Percentiles rank a stretch among this genome's conserved stretches.
phyloP scores from a whole-genome alignment of 2,888 invertebrate species.

The Chironomus riparius region DNA sequence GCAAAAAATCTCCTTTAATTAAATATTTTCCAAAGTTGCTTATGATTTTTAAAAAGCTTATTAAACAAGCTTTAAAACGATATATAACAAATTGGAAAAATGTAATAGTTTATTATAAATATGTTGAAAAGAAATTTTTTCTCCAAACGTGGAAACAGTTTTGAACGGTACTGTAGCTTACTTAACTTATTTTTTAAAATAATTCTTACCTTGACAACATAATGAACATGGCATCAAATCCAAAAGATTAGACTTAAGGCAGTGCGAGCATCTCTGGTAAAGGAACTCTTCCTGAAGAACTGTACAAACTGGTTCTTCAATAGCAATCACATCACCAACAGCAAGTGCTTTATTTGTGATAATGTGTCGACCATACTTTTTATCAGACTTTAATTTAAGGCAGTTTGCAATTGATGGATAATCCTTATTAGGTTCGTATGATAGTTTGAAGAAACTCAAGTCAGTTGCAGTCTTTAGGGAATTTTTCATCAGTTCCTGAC shows the following conservation, averaged over 20 bases:
- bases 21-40: too few species aligned
- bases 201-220: neutral
- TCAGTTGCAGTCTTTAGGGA: neutral
- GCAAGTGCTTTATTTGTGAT: slow-evolving; percentile 56
- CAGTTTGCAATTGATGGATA: slow-evolving; percentile 56
- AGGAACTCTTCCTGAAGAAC: slow-evolving; percentile 42
- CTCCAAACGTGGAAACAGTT: too few species aligned
- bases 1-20: too few species aligned
- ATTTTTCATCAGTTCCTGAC: slow-evolving; percentile 37
- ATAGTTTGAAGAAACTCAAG: slow-evolving; percentile 25
- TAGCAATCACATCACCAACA: slow-evolving; percentile 65
- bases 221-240: slow-evolving; percentile 31
- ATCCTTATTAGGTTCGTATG: slow-evolving; percentile 32
- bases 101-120: too few species aligned
- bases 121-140: too few species aligned
- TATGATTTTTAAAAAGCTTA: too few species aligned
- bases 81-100: too few species aligned
- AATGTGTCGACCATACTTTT: slow-evolving; percentile 60
- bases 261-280: slow-evolving; percentile 40
- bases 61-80: too few species aligned
- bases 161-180: too few species aligned
- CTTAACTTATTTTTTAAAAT: too few species aligned
- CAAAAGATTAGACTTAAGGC: slow-evolving; percentile 38
- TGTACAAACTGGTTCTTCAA: slow-evolving; percentile 65
- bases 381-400: slow-evolving; percentile 49